A percentile compares a stretch with the other conserved stretches of the same genome.
phyloP scores from a whole-genome alignment of 2,888 invertebrate species.

The Lycaena phlaeas region DNA sequence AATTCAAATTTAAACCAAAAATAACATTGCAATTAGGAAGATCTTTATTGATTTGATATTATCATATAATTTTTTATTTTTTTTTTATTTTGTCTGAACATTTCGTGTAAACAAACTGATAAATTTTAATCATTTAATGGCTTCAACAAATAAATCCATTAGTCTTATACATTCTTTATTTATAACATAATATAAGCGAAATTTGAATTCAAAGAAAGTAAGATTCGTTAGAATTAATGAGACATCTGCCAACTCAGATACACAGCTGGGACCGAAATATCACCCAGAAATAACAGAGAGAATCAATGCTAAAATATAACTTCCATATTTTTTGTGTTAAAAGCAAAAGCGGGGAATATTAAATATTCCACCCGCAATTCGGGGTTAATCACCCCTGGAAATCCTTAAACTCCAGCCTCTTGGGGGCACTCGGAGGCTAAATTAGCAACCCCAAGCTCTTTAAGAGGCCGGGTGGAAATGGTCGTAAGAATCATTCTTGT shows the following conservation, averaged over 20 bases:
- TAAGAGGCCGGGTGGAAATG: constrained; percentile 1
- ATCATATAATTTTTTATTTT: too few relatives aligned
- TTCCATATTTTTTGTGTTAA: not conserved
- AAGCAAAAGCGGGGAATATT: constrained; percentile 1
- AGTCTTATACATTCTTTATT: too few relatives aligned
- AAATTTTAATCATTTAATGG: too few relatives aligned
- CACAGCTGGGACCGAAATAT: constrained; percentile 2
- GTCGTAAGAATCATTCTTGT: constrained; percentile 2
- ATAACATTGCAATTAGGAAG: too few relatives aligned
- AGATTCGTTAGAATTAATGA: constrained; percentile 3
- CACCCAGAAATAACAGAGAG: not conserved
- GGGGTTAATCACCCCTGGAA: constrained; percentile 3
- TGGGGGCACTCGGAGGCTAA: not conserved
- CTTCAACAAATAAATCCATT: too few relatives aligned
- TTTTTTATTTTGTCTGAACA: too few relatives aligned
- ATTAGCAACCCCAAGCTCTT: constrained; percentile 5
- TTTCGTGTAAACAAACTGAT: too few relatives aligned
- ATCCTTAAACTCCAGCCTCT: constrained; percentile 5
- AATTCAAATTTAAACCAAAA: too few relatives aligned
- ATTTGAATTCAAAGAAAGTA: not conserved
- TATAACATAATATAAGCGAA: too few relatives aligned
- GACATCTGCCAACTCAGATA: not conserved
- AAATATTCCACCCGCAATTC: constrained; percentile 1
- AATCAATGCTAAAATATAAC: not conserved
- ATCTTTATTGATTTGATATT: too few relatives aligned